phyloP scores from a whole-genome alignment of 64 coral and sea anemone genomes.

The Actinia equina region DNA sequence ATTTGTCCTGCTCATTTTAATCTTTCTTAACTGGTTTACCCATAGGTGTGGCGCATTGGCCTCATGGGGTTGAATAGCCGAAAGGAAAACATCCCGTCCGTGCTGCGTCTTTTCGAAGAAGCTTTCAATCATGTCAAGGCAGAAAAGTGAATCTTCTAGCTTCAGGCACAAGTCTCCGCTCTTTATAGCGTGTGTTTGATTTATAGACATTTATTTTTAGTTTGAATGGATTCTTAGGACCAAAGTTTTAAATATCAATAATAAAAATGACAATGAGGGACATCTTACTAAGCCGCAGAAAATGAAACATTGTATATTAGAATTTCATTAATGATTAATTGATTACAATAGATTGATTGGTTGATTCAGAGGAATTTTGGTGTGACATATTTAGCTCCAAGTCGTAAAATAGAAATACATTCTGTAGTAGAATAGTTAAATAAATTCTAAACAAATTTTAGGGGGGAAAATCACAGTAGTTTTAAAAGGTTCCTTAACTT shows the following conservation, averaged over 20 bases:
- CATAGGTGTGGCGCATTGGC: constrained; percentile 61
- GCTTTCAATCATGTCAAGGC: constrained; percentile 4
- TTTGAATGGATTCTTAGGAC: background rate
- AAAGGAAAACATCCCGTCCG: constrained; percentile 29
- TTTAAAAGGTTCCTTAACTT: too few species aligned
- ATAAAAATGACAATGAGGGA: background rate
- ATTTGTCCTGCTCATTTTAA: constrained; percentile 10
- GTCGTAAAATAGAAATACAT: background rate
- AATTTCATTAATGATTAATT: background rate
- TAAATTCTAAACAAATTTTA: too few species aligned
- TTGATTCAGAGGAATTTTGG: background rate
- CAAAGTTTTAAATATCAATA: background rate
- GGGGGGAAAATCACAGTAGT: too few species aligned
- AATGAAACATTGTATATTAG: background rate
- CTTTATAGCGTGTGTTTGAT: too few species aligned
- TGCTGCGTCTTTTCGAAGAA: constrained; percentile 59
- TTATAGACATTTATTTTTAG: too few species aligned
- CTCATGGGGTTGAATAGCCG: constrained; percentile 54
- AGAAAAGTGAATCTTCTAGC: too few species aligned
- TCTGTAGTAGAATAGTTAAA: too few species aligned
- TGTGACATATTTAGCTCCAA: background rate
- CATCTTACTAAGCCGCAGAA: background rate
- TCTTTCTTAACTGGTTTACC: constrained; percentile 12
- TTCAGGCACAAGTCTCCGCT: background rate
- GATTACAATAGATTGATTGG: background rate